phyloP scores from a whole-genome alignment of 2,797 vertebrate species.

The Gallinago stenura region DNA sequence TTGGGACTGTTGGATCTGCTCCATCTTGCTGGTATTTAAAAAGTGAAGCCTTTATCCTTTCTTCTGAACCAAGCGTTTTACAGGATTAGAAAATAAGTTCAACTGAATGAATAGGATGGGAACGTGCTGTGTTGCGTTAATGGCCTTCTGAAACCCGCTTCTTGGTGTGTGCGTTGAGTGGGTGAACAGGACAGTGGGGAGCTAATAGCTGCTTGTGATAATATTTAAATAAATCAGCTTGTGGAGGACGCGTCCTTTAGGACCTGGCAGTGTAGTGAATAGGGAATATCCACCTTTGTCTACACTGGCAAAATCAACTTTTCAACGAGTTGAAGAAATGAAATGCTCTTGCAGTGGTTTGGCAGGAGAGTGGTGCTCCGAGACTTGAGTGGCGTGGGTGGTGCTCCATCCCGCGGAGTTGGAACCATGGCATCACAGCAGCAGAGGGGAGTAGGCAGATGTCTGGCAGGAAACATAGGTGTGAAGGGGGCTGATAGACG shows the following conservation, averaged over 20 bases:
- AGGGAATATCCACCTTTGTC: neutral
- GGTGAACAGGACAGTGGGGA: neutral
- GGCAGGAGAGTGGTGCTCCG: fast-evolving
- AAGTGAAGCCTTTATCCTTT: conserved; percentile 1
- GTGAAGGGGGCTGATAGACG: neutral
- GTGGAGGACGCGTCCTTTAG: neutral
- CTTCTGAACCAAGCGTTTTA: neutral
- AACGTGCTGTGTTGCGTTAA: neutral
- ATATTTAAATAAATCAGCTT: neutral
- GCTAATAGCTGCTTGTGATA: neutral
- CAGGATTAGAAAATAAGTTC: conserved; percentile 10
- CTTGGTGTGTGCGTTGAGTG: neutral
- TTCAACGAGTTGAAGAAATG: fast-evolving
- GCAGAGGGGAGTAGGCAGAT: conserved; percentile 9
- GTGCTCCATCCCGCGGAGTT: fast-evolving
- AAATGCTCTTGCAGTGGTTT: neutral
- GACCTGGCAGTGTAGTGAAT: neutral
- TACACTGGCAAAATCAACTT: neutral
- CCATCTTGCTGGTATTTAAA: conserved; percentile 15
- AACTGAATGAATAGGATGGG: neutral
- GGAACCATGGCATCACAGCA: fast-evolving
- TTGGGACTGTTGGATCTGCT: neutral
- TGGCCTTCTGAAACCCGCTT: neutral
- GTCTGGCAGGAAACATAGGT: neutral
- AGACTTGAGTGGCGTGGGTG: neutral